Percentiles rank a stretch among this genome's conserved stretches.
phyloP scores from a whole-genome alignment of 2,797 vertebrate species.

The Phylloscopus collybita region DNA sequence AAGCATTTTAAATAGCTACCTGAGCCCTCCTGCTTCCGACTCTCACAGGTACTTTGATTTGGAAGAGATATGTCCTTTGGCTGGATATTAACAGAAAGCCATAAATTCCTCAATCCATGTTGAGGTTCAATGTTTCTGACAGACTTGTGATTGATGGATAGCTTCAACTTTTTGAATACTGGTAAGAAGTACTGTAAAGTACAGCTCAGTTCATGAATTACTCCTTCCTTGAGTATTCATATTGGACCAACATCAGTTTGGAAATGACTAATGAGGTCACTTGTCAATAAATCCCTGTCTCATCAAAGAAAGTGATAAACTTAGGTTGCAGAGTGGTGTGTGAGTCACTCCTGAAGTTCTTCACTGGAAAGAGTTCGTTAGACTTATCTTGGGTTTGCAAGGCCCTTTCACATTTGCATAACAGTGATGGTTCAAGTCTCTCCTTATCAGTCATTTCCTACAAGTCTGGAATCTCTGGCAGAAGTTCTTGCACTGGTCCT shows the following conservation, averaged over 20 bases:
- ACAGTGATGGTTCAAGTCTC: not conserved
- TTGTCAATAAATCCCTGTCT: not conserved
- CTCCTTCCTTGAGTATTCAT: not conserved
- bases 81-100: not conserved
- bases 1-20: not conserved
- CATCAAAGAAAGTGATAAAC: not conserved
- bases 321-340: not conserved
- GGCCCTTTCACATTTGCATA: not conserved
- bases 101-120: not conserved
- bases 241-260: not conserved
- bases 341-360: not conserved
- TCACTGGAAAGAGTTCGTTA: not conserved
- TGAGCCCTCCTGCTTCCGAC: not conserved
- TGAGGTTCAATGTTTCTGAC: not conserved
- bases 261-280: not conserved
- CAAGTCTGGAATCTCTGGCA: not conserved
- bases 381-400: not conserved
- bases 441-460: not conserved
- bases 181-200: not conserved
- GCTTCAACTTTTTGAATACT: not conserved
- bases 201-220: not conserved
- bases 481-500: not conserved
- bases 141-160: not conserved
- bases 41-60: not conserved
- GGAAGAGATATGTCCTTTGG: not conserved